A percentile compares a stretch with the other conserved stretches of the same genome.
phyloP scores from a whole-genome alignment of 1,140 invertebrate genomes.

The Bombus soroeensis region DNA sequence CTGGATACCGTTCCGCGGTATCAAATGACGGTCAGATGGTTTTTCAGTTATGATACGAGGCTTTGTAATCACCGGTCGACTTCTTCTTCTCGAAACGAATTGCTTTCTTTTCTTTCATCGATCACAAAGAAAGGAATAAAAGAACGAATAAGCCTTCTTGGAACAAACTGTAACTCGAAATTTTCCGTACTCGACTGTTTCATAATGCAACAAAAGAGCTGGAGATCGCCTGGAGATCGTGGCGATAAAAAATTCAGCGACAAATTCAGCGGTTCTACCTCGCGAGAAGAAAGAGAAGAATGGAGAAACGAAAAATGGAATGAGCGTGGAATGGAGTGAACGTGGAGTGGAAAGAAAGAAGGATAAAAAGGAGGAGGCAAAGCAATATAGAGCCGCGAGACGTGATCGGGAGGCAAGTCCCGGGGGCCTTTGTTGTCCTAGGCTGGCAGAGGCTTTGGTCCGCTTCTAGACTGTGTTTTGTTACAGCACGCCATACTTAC shows the following conservation, averaged over 20 bases:
- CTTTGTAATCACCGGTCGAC: neutral
- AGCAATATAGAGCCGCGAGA: neutral
- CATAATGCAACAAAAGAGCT: neutral
- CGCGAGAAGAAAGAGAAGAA: neutral
- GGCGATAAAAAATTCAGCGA: constrained; percentile 35
- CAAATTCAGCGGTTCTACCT: constrained; percentile 30
- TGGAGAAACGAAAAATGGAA: neutral
- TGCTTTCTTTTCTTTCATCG: neutral
- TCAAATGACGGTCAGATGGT: neutral
- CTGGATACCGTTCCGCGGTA: neutral
- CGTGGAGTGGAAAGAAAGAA: constrained; percentile 10
- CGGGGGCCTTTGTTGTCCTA: constrained; percentile 61
- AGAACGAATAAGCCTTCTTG: neutral
- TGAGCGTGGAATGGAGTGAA: neutral
- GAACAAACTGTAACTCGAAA: neutral
- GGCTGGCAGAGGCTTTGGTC: constrained; percentile 19
- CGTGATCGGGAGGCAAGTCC: constrained; percentile 42
- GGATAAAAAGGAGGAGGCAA: constrained; percentile 26
- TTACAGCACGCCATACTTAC: constrained; percentile 55
- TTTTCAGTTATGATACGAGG: neutral
- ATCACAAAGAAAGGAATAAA: neutral
- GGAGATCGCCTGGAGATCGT: neutral
- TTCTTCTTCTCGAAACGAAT: neutral
- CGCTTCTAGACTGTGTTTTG: constrained; percentile 60
- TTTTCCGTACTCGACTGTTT: neutral